Evolutionary conservation across 53 echinoderm and acorn worm genomes (phyloP).

Genomic region (Holothuria leucospilota): DNA sequence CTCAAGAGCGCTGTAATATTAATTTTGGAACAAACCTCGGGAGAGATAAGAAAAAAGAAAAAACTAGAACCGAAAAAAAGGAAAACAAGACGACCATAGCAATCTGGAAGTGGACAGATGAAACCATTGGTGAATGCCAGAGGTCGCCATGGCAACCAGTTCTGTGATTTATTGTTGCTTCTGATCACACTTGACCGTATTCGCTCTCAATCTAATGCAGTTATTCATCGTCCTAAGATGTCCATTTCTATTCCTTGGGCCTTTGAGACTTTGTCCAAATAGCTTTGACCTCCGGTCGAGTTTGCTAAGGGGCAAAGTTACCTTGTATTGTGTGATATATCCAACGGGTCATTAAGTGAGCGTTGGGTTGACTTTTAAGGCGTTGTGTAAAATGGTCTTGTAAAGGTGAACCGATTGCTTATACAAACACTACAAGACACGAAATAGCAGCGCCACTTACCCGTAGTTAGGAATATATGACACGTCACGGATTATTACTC

Average conservation of each 20-base stretch:
- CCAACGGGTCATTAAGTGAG: background rate
- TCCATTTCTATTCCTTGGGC: background rate
- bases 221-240: background rate
- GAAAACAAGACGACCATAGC: no score
- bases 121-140: no score
- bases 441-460: no score
- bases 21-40: no score
- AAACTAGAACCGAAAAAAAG: no score
- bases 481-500: background rate
- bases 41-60: no score
- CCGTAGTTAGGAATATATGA: background rate
- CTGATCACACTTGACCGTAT: background rate
- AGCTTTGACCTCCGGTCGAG: background rate
- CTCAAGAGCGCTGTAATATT: no score
- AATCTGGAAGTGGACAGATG: no score
- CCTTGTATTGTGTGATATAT: no score
- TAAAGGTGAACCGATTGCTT: background rate
- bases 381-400: background rate
- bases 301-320: no score
- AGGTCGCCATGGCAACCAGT: background rate
- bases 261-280: background rate
- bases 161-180: conserved; percentile 22
- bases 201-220: background rate
- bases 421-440: background rate
- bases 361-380: background rate